Conservation (phyloP, 2,888 invertebrate species). For the Conus canariensis region DNA sequence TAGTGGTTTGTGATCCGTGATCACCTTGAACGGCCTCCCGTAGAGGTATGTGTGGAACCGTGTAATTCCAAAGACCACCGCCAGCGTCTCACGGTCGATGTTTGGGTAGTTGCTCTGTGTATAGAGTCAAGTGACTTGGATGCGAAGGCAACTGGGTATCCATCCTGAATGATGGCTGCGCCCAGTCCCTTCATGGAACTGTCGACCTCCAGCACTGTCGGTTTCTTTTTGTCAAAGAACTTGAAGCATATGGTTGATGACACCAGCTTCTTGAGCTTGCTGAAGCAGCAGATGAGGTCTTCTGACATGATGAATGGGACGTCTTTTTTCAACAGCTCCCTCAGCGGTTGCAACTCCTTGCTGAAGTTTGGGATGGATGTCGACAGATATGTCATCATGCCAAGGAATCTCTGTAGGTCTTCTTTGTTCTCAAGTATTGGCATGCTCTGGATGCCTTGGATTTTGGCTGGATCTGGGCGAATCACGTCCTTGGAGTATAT, state of each 20-base stretch:
- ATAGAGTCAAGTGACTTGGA: slow-evolving; percentile 46
- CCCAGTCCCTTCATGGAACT: not conserved
- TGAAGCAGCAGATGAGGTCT: slow-evolving; percentile 33
- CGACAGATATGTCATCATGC: slow-evolving; percentile 47
- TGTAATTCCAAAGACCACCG: not conserved
- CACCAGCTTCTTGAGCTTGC: no score
- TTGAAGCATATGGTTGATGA: no score
- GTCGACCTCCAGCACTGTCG: not conserved
- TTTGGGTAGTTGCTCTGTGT: slow-evolving; percentile 46
- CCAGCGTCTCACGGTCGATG: slow-evolving; percentile 56
- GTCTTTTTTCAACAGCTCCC: slow-evolving; percentile 49
- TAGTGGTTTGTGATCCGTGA: not conserved
- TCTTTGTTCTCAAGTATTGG: slow-evolving; percentile 41
- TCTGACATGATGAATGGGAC: slow-evolving; percentile 45
- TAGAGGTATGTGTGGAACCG: not conserved
- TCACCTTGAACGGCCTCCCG: not conserved
- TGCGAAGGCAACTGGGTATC: not conserved
- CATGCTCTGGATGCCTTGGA: slow-evolving; percentile 47
- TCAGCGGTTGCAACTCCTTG: slow-evolving; percentile 9
- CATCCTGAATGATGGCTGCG: not conserved
- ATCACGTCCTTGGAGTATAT: slow-evolving; percentile 15
- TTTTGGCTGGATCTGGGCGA: slow-evolving; percentile 35
- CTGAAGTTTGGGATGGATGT: slow-evolving; percentile 45
- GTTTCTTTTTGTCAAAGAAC: not conserved
- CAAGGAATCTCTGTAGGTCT: slow-evolving; percentile 49